These are phyloP conservation scores for Polydrusus tereticollis DNA, from an alignment of 2,888 invertebrate genomes.

Conservation along the genomic window DNA sequence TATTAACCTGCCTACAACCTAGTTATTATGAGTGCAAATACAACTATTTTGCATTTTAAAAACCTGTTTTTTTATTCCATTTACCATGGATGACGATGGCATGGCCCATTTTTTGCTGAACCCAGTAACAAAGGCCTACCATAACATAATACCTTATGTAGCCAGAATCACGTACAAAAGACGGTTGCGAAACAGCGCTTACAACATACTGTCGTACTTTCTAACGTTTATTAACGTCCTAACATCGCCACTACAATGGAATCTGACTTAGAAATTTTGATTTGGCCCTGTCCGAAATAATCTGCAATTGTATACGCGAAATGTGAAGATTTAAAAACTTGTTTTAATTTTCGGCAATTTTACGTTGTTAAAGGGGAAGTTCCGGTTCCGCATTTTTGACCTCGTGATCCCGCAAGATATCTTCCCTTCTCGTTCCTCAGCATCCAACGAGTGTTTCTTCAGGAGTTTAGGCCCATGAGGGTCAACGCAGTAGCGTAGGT, in stretches of 20 bases:
- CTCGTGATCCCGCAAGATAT: slow-evolving; percentile 49
- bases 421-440: slow-evolving; percentile 31
- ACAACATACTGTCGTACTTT: slow-evolving; percentile 60
- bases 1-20: slow-evolving; percentile 26
- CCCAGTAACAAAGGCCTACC: slow-evolving; percentile 17
- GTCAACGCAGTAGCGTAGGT: slow-evolving; percentile 42
- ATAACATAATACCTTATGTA: slow-evolving; percentile 9
- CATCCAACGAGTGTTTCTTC: slow-evolving; percentile 33
- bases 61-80: slow-evolving; percentile 21
- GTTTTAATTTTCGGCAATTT: slow-evolving; percentile 64
- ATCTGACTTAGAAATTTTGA: slow-evolving; percentile 44
- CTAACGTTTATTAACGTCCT: slow-evolving; percentile 64
- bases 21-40: slow-evolving; percentile 11
- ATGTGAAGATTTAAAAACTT: slow-evolving; percentile 63
- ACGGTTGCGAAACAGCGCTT: slow-evolving; percentile 56
- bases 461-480: slow-evolving; percentile 9
- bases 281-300: slow-evolving; percentile 34
- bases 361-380: slow-evolving; percentile 56
- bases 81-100: no score
- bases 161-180: slow-evolving; percentile 49
- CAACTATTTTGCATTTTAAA: slow-evolving; percentile 1
- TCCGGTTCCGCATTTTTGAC: slow-evolving; percentile 66
- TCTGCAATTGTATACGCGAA: slow-evolving; percentile 52
- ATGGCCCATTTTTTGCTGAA: slow-evolving; percentile 4
- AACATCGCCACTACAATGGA: slow-evolving; percentile 51